Conservation (phyloP, 1,140 invertebrate genomes). For the Lamellibrachia luymesi region DNA sequence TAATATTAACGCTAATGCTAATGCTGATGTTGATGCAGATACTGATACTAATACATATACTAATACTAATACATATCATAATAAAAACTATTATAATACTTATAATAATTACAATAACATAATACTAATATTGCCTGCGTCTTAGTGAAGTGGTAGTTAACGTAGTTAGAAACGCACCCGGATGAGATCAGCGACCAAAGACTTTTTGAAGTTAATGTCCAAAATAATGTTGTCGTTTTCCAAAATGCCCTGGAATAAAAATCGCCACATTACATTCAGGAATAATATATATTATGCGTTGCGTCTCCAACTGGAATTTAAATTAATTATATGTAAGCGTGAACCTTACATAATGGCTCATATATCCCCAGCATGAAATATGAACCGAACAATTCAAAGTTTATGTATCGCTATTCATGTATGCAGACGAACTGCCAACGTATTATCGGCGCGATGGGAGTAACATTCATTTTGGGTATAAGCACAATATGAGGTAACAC, state of each 20-base stretch:
- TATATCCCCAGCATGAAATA: background rate
- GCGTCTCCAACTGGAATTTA: background rate
- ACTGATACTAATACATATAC: no score
- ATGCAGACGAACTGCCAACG: background rate
- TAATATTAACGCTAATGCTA: no score
- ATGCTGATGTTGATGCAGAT: no score
- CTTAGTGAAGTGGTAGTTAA: background rate
- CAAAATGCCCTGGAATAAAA: conserved; percentile 70
- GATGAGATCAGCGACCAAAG: conserved; percentile 88
- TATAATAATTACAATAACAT: no score
- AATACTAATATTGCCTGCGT: no score
- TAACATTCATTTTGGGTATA: background rate
- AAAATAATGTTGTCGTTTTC: conserved; percentile 86
- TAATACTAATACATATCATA: no score
- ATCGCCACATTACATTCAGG: background rate
- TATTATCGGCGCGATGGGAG: no score
- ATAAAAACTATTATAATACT: no score
- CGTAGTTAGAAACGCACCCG: conserved; percentile 58
- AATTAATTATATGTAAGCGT: background rate
- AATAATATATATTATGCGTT: background rate
- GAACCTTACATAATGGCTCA: background rate
- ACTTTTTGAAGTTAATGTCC: conserved; percentile 88
- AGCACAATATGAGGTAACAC: background rate
- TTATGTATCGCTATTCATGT: background rate
- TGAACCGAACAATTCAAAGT: background rate